Conservation (phyloP, 2,113 vertebrate genomes). For the Fulica atra region DNA sequence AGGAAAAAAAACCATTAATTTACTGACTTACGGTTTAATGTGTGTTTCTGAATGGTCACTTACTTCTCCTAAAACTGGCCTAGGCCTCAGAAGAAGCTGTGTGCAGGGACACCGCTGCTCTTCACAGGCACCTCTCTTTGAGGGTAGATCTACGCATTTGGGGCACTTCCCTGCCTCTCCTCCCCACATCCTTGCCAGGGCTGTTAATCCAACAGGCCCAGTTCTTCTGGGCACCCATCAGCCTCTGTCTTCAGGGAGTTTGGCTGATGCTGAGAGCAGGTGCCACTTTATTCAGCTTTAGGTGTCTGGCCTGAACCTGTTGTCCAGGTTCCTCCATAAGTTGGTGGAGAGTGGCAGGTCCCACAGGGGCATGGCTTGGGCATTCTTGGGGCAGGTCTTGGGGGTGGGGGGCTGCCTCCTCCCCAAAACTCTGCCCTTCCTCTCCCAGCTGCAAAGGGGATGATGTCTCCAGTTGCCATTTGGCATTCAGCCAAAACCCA, state of each 20-base stretch:
- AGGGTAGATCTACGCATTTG: background rate
- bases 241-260: rapidly evolving
- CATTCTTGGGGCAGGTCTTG: background rate
- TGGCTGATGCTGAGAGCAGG: background rate
- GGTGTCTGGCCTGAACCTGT: background rate
- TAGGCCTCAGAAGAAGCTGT: background rate
- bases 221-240: background rate
- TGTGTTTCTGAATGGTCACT: background rate
- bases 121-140: background rate
- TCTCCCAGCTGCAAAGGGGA: background rate
- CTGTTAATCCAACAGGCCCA: background rate
- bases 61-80: background rate
- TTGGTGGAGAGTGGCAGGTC: background rate
- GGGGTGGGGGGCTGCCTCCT: background rate
- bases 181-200: background rate
- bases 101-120: background rate
- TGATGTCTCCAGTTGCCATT: too few species aligned
- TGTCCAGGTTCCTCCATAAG: background rate
- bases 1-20: too few species aligned
- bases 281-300: background rate
- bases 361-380: background rate
- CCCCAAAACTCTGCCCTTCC: background rate
- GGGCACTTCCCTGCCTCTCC: background rate
- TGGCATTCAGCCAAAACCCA: background rate
- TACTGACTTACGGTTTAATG: background rate